Conservation (phyloP, 2,797 vertebrate species). For the Ctenopoma multispine region DNA sequence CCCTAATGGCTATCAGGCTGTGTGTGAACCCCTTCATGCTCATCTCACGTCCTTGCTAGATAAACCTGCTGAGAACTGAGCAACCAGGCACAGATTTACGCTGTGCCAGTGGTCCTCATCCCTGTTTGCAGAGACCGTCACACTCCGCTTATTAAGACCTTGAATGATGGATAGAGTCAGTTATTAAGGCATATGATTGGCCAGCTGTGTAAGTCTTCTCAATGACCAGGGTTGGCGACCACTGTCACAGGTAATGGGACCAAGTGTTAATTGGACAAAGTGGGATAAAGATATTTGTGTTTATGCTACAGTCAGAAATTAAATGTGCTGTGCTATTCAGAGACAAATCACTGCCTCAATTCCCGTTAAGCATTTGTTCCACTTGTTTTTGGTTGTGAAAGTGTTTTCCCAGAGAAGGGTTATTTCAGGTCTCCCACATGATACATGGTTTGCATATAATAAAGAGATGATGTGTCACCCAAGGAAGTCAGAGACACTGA, state of each 20-base stretch:
- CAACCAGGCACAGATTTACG: constrained; percentile 45
- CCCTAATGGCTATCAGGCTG: constrained; percentile 87
- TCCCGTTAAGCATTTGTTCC: constrained; percentile 32
- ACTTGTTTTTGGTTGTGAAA: constrained; percentile 17
- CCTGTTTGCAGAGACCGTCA: constrained; percentile 54
- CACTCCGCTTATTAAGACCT: constrained; percentile 41
- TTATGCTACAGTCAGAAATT: constrained; percentile 56
- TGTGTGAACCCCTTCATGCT: constrained; percentile 88
- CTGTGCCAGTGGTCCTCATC: constrained; percentile 66
- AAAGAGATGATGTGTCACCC: neutral
- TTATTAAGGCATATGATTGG: constrained; percentile 42
- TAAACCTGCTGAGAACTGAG: constrained; percentile 77
- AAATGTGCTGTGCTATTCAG: constrained; percentile 57
- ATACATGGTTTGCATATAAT: constrained; percentile 24
- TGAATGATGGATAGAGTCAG: constrained; percentile 45
- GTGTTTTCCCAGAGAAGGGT: constrained; percentile 18
- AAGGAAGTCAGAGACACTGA: neutral
- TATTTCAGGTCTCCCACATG: constrained; percentile 14
- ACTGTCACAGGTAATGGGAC: constrained; percentile 72
- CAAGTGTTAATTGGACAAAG: constrained; percentile 15
- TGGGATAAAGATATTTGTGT: constrained; percentile 50
- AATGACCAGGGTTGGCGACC: constrained; percentile 64
- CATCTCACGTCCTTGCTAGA: constrained; percentile 87
- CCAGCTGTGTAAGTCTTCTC: constrained; percentile 49
- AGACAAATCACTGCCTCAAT: constrained; percentile 41